Evolutionary conservation across 2,113 vertebrate species (phyloP).

Genomic region (Engystomops pustulosus): DNA sequence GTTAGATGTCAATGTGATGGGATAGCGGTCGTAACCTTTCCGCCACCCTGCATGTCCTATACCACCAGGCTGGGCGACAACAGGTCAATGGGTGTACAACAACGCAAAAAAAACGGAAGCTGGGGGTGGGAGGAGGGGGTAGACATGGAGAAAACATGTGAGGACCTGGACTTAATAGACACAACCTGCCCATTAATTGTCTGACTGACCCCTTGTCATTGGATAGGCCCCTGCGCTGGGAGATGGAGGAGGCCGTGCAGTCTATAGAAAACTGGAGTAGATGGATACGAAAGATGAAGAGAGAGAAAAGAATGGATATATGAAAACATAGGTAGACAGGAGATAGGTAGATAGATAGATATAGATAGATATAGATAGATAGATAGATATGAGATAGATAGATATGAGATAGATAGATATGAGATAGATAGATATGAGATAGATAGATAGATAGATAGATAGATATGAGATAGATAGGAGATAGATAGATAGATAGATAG

Average conservation of each 20-base stretch:
- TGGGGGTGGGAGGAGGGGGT: neutral
- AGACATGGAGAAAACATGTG: neutral
- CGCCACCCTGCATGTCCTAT: slow-evolving; percentile 67
- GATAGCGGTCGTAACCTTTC: slow-evolving; percentile 74
- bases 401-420: neutral
- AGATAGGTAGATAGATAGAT: neutral
- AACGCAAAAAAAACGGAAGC: slow-evolving; percentile 1
- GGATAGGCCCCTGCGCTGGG: neutral
- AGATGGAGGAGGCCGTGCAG: neutral
- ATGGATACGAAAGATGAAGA: neutral
- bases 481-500: neutral
- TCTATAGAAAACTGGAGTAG: too few species aligned
- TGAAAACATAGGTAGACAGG: too few species aligned
- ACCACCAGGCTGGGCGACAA: slow-evolving; percentile 43
- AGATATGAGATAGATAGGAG: neutral
- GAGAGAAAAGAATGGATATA: neutral
- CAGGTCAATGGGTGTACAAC: slow-evolving; percentile 56
- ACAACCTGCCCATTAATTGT: neutral
- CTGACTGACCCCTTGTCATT: neutral
- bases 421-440: too few species aligned
- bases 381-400: slow-evolving; percentile 16
- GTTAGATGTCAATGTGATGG: slow-evolving; percentile 78
- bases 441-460: too few species aligned
- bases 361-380: neutral
- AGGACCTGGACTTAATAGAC: neutral